Conservation (phyloP, 2,113 vertebrate genomes). For the Nettapus auritus region DNA sequence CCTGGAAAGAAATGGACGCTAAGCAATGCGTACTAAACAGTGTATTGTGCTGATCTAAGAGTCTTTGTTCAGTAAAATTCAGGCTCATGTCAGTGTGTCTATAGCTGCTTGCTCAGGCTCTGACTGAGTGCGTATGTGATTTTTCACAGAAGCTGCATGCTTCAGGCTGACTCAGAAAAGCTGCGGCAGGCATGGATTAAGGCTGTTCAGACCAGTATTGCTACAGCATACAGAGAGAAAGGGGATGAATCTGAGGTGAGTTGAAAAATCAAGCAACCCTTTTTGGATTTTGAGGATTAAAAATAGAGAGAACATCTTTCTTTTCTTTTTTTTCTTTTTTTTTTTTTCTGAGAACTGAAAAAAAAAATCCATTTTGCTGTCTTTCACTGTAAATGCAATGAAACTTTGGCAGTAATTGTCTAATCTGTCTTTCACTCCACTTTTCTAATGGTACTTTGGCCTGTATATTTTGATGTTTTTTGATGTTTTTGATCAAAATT, state of each 20-base stretch:
- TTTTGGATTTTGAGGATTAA: background rate
- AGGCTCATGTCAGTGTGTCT: background rate
- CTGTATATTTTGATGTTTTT: background rate
- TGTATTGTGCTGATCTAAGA: background rate
- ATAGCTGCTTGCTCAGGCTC: background rate
- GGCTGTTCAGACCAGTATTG: constrained; percentile 97
- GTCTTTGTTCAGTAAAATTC: background rate
- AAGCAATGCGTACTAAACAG: background rate
- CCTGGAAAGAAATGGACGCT: background rate
- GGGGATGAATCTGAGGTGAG: constrained; percentile 89
- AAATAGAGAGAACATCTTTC: background rate
- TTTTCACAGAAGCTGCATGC: constrained; percentile 91
- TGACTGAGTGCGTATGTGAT: background rate
- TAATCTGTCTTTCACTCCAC: background rate
- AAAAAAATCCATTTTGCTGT: background rate
- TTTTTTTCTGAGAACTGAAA: background rate
- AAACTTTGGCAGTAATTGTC: background rate
- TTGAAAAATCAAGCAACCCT: background rate
- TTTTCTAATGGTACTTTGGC: background rate
- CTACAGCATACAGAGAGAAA: constrained; percentile 95
- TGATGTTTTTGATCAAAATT: background rate
- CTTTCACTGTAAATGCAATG: background rate
- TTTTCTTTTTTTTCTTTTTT: background rate
- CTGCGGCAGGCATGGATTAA: constrained; percentile 96
- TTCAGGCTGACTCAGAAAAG: constrained; percentile 96